Evolutionary conservation across 2,888 invertebrate species (phyloP), one percentile per base, ranked within the genome.

Genomic region (Dioctria rufipes): DNA sequence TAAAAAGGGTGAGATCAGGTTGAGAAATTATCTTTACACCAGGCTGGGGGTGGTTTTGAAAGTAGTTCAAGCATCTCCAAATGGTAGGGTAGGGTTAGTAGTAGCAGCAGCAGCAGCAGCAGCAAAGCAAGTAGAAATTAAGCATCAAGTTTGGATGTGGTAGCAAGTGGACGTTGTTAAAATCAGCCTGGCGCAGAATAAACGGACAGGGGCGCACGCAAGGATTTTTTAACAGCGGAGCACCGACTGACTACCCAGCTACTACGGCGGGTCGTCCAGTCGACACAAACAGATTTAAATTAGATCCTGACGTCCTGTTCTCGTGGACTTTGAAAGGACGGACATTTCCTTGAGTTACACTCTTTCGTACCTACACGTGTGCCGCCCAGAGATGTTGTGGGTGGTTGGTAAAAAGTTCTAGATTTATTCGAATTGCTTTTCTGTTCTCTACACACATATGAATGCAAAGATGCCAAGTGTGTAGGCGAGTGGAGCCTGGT

Each of bases 21-120:
- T 80, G 80, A 81, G 80, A 81, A 81, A 80, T 81, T 81, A 81
- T 81, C 77, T 80, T 69, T 80, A 75, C 71, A 71, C 58, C n/a
- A 61, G 77, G 6, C 37, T 25, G 42, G 39, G 25, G 25, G 25
- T 25, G 25, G 25, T 25, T 25, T 77, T 46, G 63, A 49, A 63
- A 77, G 77, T 61, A 63, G 77, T 61, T 46, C 25, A 39, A 69
- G n/a, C 37, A 8, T 9, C 43, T 11, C 11, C 43, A 46, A 40
- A 6, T 13, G 63, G 9, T n/a, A 2, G 43, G 75, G 42, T 9
- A 25, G 25, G 61, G 13, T 11, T 2, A 60, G 13, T 4, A 13
- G 3, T 3, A n/a, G 60, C 11, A 13, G 3, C 3, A n/a, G 60
- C 13, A 6, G 13, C 3, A 13, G 60, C 58, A 5, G 58, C 58